Conservation (phyloP, 1,140 invertebrate species). For the Steinernema feltiae region DNA sequence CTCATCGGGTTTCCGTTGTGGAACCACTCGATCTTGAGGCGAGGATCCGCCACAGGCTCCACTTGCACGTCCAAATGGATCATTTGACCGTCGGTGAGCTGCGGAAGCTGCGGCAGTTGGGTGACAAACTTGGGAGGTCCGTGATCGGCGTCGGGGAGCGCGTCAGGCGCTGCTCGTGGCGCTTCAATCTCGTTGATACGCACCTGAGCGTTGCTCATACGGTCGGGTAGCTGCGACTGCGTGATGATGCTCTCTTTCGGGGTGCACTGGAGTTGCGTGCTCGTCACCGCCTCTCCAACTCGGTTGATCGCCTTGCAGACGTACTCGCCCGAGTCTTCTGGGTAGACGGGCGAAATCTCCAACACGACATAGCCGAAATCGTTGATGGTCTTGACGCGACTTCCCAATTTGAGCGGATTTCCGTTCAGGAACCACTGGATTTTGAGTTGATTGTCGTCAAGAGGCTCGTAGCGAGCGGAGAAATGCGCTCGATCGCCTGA, state of each 20-base stretch:
- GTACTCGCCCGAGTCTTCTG: constrained; percentile 84
- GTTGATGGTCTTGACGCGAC: constrained; percentile 85
- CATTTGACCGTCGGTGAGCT: constrained; percentile 77
- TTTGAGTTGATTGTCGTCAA: constrained; percentile 50
- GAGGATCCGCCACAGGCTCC: constrained; percentile 80
- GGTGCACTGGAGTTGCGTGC: constrained; percentile 79
- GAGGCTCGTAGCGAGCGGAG: constrained; percentile 50
- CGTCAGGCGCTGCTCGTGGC: constrained; percentile 65
- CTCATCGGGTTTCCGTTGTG: constrained; percentile 84
- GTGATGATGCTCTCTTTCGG: constrained; percentile 81
- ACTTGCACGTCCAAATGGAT: constrained; percentile 86
- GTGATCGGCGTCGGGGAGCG: constrained; percentile 65
- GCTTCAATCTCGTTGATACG: constrained; percentile 84
- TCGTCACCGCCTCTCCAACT: constrained; percentile 83
- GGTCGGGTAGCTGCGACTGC: constrained; percentile 81
- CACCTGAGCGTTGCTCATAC: constrained; percentile 81
- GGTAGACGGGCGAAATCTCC: constrained; percentile 75
- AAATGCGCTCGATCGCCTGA: constrained; percentile 53
- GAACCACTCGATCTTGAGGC: constrained; percentile 89
- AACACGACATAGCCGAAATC: constrained; percentile 87
- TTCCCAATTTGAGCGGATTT: constrained; percentile 60
- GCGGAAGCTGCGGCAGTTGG: constrained; percentile 64
- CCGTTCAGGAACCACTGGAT: constrained; percentile 50
- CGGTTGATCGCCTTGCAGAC: constrained; percentile 72
- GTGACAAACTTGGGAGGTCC: constrained; percentile 87